Evolutionary conservation across 1,140 invertebrate species (phyloP), one percentile per base, ranked within the genome.

Genomic region (Drepana arcuata): DNA sequence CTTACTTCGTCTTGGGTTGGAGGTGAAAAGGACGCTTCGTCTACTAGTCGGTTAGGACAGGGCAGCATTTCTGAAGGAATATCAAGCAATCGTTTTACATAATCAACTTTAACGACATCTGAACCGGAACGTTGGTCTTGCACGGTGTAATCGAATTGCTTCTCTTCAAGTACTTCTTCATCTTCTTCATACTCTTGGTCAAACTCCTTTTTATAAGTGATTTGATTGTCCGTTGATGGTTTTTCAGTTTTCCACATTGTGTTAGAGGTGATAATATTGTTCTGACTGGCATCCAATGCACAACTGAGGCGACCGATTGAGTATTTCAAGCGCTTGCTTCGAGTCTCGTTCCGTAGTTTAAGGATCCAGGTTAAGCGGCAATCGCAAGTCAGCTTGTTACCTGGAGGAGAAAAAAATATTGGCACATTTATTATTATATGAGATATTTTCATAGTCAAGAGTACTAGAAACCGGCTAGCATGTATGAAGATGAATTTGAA

Each of bases 361-460:
- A 89, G 89, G 48, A 93, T 86, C 92, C 92, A 93, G 9, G 88
- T 83, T 23, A 93, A 83, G n/a, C 90, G 89, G 59, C 91, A 93
- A 81, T 93, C 91, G 67, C 92, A 93, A 44, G 87, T 86, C 65
- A 93, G 86, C 55, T 88, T 88, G 82, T 93, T 93, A 63, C 89
- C 92, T 93, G 87, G 36, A 79, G 26, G 62, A 28, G 57, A 50
- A 41, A 24, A 41, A 51, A 37, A 14, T 16, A 7, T 33, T 23
- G 21, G 3, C 12, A 18, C 29, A 16, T 33, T 2, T 25, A 18
- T n/a, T n/a, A n/a, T n/a, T n/a, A n/a, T n/a, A n/a, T n/a, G n/a
- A n/a, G n/a, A n/a, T n/a, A n/a, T n/a, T n/a, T n/a, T n/a, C n/a
- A n/a, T n/a, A n/a, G n/a, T n/a, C n/a, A n/a, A n/a, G n/a, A n/a